These are phyloP conservation scores for Cydia fagiglandana DNA, from an alignment of 1,140 invertebrate genomes.

Conservation along the genomic window DNA sequence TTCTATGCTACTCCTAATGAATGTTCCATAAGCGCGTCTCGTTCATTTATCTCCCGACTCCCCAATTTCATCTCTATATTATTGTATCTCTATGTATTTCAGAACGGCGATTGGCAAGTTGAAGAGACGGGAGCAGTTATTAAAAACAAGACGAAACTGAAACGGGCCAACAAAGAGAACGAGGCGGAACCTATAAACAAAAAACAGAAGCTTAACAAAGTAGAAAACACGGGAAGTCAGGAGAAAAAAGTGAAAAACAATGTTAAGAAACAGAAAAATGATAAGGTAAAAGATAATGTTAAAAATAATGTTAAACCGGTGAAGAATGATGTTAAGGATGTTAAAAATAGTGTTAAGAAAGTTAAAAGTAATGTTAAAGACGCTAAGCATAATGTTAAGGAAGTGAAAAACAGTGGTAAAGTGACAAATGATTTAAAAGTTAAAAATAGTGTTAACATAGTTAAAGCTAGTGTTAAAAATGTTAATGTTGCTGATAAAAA, in stretches of 20 bases:
- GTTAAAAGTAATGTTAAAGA: conserved; percentile 33
- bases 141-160: conserved; percentile 32
- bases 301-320: conserved; percentile 36
- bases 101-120: conserved; percentile 61
- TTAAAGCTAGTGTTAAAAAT: not conserved
- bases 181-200: not conserved
- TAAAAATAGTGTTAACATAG: too few relatives aligned
- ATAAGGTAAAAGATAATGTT: conserved; percentile 35
- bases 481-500: conserved; percentile 15
- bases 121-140: conserved; percentile 46
- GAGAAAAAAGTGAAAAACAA: conserved; percentile 41
- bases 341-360: conserved; percentile 33
- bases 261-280: conserved; percentile 41
- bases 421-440: too few relatives aligned
- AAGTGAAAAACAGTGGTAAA: not conserved
- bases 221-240: conserved; percentile 39
- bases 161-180: not conserved
- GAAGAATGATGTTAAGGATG: conserved; percentile 32
- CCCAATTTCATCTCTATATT: too few relatives aligned
- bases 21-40: too few relatives aligned
- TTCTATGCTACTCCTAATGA: too few relatives aligned
- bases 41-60: too few relatives aligned
- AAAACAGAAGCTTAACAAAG: conserved; percentile 33
- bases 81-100: not conserved
- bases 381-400: conserved; percentile 35